A percentile compares a stretch with the other conserved stretches of the same genome.
Evolutionary conservation across 1,140 invertebrate genomes (phyloP).

Genomic region (Drosophila kurseongensis): DNA sequence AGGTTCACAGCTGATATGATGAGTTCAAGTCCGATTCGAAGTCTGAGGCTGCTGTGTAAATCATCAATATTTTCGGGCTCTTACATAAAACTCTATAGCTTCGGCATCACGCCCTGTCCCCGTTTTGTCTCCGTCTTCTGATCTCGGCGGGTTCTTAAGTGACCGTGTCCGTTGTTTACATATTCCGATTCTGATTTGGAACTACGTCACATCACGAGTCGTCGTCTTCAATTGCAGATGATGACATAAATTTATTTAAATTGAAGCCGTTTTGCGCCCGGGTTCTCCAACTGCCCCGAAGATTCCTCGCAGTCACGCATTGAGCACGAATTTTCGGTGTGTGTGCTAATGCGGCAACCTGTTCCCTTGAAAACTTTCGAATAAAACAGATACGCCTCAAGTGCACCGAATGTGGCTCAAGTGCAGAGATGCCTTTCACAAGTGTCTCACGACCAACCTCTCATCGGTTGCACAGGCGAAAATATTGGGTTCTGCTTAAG

Average conservation of each 20-base stretch:
- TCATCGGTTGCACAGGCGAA: constrained; percentile 17
- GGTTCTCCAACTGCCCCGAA: constrained; percentile 10
- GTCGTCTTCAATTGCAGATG: constrained; percentile 56
- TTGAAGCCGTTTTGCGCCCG: constrained; percentile 42
- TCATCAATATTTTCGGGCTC: constrained; percentile 23
- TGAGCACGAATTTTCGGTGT: constrained; percentile 28
- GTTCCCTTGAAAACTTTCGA: constrained; percentile 64
- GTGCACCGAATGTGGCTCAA: constrained; percentile 76
- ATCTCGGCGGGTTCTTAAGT: constrained; percentile 43
- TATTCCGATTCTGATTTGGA: constrained; percentile 53
- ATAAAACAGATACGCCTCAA: constrained; percentile 49
- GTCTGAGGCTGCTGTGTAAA: constrained; percentile 39
- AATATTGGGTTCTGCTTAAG: background rate
- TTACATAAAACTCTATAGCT: constrained; percentile 30
- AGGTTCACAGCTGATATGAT: constrained; percentile 43
- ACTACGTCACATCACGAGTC: constrained; percentile 48
- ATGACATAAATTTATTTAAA: constrained; percentile 67
- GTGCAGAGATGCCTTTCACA: constrained; percentile 71
- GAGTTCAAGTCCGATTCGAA: constrained; percentile 21
- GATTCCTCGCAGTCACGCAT: constrained; percentile 51
- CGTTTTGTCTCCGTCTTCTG: constrained; percentile 17
- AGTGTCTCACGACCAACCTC: constrained; percentile 41
- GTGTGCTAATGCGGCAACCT: constrained; percentile 45
- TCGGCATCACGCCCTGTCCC: constrained; percentile 28
- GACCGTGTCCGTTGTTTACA: constrained; percentile 55